Conservation (phyloP, 2,113 vertebrate species). For the Carlito syrichta region DNA sequence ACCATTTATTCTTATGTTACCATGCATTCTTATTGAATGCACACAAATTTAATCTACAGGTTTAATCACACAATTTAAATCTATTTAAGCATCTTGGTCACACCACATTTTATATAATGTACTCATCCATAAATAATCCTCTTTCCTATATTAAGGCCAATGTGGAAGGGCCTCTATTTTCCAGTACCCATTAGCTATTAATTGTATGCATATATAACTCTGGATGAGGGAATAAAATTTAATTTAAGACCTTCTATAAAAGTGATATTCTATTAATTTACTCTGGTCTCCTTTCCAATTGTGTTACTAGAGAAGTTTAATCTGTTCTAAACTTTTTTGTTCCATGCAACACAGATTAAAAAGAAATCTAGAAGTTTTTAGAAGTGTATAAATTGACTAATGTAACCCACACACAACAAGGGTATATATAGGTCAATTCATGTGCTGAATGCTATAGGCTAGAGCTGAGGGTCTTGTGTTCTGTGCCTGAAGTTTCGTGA, state of each 20-base stretch:
- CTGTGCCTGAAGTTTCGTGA: not conserved
- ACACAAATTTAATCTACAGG: not conserved
- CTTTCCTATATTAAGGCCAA: not conserved
- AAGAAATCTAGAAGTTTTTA: slow-evolving; percentile 3
- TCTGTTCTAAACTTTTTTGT: not conserved
- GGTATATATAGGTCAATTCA: not conserved
- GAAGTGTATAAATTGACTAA: not conserved
- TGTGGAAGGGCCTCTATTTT: not conserved
- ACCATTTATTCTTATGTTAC: not conserved
- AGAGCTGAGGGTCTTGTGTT: not conserved
- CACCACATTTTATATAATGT: not conserved
- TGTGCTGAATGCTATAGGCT: not conserved
- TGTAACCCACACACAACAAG: not conserved
- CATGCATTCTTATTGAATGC: not conserved
- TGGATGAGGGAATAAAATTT: slow-evolving; percentile 38
- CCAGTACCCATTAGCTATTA: slow-evolving; percentile 38
- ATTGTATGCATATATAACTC: slow-evolving; percentile 42
- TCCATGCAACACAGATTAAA: not conserved
- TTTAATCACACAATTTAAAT: slow-evolving; percentile 36
- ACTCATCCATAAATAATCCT: slow-evolving; percentile 38
- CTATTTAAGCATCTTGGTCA: not conserved
- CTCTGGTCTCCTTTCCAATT: not conserved
- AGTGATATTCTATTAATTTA: slow-evolving; percentile 38
- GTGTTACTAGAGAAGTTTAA: not conserved
- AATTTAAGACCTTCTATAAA: slow-evolving; percentile 53